Evolutionary conservation across 2,113 vertebrate genomes (phyloP).

Genomic region (Regulus satrapa): DNA sequence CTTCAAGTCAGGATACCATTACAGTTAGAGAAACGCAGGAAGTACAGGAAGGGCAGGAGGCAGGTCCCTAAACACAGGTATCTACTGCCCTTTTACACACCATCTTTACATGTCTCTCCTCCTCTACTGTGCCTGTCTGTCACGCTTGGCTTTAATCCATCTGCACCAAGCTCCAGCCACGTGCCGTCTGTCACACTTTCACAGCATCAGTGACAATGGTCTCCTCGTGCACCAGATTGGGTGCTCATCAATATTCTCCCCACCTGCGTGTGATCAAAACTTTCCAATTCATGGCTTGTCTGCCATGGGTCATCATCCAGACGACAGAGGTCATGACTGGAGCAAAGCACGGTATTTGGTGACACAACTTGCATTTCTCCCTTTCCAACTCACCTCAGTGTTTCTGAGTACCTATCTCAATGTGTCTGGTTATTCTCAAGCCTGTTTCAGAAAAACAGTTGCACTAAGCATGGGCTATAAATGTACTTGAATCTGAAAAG

Average conservation of each 20-base stretch:
- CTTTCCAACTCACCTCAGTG: neutral
- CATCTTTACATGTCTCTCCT: neutral
- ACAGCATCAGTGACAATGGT: neutral
- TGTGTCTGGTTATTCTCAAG: neutral
- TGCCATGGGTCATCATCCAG: neutral
- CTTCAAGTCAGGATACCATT: neutral
- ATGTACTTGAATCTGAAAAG: neutral
- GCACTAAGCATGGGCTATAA: neutral
- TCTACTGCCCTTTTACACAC: neutral
- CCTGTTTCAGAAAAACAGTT: neutral
- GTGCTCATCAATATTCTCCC: neutral
- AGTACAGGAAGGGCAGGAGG: neutral
- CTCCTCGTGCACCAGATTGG: neutral
- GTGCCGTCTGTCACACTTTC: neutral
- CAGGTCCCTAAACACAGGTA: neutral
- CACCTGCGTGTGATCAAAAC: neutral
- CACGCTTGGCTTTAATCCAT: neutral
- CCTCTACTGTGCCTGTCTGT: rapidly evolving
- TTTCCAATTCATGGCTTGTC: neutral
- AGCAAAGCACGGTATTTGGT: neutral
- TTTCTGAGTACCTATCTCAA: neutral
- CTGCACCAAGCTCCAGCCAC: neutral
- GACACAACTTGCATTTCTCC: neutral
- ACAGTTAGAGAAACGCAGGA: neutral
- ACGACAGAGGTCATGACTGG: rapidly evolving